Percentiles rank a stretch among this genome's conserved stretches.
phyloP scores from a whole-genome alignment of 2,888 invertebrate genomes.

The Leptinotarsa haldemani region DNA sequence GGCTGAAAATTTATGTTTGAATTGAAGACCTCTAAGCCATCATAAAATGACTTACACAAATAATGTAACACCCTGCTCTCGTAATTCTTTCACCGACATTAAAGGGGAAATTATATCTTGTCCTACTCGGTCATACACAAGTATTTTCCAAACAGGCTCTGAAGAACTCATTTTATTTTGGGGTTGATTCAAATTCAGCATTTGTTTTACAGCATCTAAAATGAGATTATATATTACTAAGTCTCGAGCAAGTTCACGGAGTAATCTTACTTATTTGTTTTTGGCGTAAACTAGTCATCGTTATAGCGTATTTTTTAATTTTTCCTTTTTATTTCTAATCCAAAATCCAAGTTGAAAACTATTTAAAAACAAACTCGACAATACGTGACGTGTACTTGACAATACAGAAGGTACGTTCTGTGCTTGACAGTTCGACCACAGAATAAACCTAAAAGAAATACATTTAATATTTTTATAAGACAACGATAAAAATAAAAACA shows the following conservation, averaged over 20 bases:
- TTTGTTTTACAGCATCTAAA: constrained; percentile 91
- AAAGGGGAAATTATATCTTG: constrained; percentile 99
- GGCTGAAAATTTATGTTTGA: constrained; percentile 68
- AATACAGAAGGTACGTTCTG: not conserved
- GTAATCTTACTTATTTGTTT: constrained; percentile 75
- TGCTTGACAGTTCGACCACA: not conserved
- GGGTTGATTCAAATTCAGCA: constrained; percentile 92
- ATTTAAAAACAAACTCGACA: not conserved
- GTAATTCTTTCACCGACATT: constrained; percentile 92
- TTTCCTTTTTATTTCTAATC: not conserved
- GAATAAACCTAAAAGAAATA: too few relatives aligned
- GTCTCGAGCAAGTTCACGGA: constrained; percentile 30
- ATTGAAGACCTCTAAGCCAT: not conserved
- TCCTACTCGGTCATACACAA: constrained; percentile 95
- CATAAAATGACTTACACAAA: constrained; percentile 82
- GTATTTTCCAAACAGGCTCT: constrained; percentile 95
- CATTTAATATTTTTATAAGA: too few relatives aligned
- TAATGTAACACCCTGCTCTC: constrained; percentile 96
- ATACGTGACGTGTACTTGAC: constrained; percentile 12
- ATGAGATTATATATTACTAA: constrained; percentile 49
- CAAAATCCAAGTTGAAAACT: not conserved
- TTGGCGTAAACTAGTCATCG: constrained; percentile 77
- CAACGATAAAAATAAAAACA: too few relatives aligned
- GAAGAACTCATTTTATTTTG: constrained; percentile 79
- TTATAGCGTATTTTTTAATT: constrained; percentile 3